Evolutionary conservation across 2,888 invertebrate species (phyloP).

Genomic region (Chrysina gloriosa): DNA sequence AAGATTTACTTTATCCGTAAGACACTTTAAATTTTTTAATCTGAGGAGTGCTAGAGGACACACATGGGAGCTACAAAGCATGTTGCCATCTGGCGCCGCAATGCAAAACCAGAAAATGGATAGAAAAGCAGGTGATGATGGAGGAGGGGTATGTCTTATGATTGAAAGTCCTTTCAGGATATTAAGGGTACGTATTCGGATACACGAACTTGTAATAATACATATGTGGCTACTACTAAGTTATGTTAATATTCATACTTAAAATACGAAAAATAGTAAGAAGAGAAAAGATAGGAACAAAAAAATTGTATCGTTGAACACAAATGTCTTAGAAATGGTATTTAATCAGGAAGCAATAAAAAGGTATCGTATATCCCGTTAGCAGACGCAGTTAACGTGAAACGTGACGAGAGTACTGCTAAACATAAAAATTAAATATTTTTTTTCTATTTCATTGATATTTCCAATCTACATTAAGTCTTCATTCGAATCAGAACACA

Average conservation of each 20-base stretch:
- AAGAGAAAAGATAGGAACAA: too few species aligned
- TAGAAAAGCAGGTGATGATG: slow-evolving; percentile 45
- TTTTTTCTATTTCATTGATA: too few species aligned
- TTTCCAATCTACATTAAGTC: too few species aligned
- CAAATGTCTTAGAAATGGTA: neutral
- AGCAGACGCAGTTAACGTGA: too few species aligned
- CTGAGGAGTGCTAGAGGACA: slow-evolving; percentile 52
- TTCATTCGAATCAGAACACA: too few species aligned
- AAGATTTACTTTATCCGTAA: neutral
- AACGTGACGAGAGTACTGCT: too few species aligned
- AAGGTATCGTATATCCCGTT: too few species aligned
- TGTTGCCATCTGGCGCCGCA: slow-evolving; percentile 65
- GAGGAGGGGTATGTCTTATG: slow-evolving; percentile 77
- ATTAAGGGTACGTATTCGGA: slow-evolving; percentile 71
- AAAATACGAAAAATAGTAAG: too few species aligned
- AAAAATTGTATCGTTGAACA: neutral
- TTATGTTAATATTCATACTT: too few species aligned
- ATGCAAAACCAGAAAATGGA: slow-evolving; percentile 49
- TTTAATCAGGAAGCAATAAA: neutral
- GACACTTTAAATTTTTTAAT: neutral
- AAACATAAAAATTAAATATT: too few species aligned
- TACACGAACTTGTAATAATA: neutral
- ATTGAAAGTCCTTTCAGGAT: slow-evolving; percentile 81
- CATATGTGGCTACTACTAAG: too few species aligned
- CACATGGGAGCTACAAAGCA: slow-evolving; percentile 69